A percentile compares a stretch with the other conserved stretches of the same genome.
Conservation (phyloP, 2,113 vertebrate genomes). For the Chionomys nivalis region DNA sequence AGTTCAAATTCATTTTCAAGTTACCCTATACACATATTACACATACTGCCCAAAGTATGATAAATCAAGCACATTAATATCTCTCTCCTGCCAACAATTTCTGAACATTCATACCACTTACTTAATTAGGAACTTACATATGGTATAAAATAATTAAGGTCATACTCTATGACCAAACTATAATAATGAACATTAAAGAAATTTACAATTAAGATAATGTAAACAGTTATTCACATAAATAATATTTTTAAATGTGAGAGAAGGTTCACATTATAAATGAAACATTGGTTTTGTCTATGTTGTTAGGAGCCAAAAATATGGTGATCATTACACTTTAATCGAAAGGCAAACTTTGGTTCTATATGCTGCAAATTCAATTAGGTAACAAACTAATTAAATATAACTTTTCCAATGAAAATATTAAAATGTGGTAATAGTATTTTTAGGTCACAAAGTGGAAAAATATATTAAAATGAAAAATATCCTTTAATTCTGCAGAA, state of each 20-base stretch:
- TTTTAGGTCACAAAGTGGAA: background rate
- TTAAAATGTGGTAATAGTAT: background rate
- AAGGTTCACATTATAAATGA: background rate
- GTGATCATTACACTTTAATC: background rate
- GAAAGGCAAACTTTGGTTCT: background rate
- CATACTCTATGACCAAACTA: background rate
- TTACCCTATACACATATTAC: background rate
- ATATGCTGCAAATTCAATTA: background rate
- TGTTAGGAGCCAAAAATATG: background rate
- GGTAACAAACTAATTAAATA: background rate
- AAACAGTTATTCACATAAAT: slow-evolving; percentile 2
- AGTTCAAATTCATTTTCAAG: background rate
- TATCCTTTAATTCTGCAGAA: background rate
- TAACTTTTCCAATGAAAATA: background rate
- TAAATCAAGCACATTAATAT: background rate
- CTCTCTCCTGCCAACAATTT: background rate
- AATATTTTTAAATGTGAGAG: background rate
- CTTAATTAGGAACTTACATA: background rate
- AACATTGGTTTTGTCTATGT: background rate
- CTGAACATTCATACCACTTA: background rate
- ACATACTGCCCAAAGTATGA: background rate
- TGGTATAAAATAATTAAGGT: background rate
- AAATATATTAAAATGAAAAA: slow-evolving; percentile 26
- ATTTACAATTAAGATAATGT: background rate
- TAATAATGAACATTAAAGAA: background rate